Evolutionary conservation across 2,888 invertebrate genomes (phyloP).

Genomic region (Drosophila basisetae): DNA sequence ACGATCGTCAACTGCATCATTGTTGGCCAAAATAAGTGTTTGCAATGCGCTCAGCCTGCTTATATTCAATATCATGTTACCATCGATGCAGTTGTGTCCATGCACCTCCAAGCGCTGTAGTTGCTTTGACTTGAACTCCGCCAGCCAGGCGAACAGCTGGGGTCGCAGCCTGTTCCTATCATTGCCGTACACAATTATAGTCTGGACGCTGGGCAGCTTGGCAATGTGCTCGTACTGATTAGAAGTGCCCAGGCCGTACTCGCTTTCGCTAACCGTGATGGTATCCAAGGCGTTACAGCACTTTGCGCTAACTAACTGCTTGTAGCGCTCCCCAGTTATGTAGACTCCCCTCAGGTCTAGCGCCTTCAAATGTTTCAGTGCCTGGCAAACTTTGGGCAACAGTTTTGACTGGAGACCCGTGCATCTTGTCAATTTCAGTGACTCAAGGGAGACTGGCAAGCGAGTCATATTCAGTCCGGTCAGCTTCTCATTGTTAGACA

Average conservation of each 20-base stretch:
- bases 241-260: rapidly evolving
- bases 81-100: constrained; percentile 7
- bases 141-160: constrained; percentile 30
- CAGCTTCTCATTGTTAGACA: constrained; percentile 29
- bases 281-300: constrained; percentile 32
- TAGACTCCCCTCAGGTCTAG: constrained; percentile 13
- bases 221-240: constrained; percentile 43
- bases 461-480: constrained; percentile 22
- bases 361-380: constrained; percentile 31
- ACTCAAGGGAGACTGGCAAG: constrained; percentile 30
- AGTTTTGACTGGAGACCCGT: not conserved
- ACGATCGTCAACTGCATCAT: constrained; percentile 5
- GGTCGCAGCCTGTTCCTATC: not conserved
- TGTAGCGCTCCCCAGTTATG: not conserved
- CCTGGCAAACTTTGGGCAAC: not conserved
- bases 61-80: constrained; percentile 16
- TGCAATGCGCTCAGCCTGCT: constrained; percentile 30
- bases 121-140: constrained; percentile 24
- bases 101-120: constrained; percentile 40
- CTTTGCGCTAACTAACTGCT: not conserved
- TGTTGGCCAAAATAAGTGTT: constrained; percentile 18
- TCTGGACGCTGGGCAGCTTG: constrained; percentile 51
- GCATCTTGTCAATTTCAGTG: constrained; percentile 33
- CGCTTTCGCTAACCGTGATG: constrained; percentile 10
- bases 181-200: constrained; percentile 21